These are phyloP conservation scores for Camponotus fellah DNA, from an alignment of 2,888 invertebrate genomes.

Conservation along the genomic window DNA sequence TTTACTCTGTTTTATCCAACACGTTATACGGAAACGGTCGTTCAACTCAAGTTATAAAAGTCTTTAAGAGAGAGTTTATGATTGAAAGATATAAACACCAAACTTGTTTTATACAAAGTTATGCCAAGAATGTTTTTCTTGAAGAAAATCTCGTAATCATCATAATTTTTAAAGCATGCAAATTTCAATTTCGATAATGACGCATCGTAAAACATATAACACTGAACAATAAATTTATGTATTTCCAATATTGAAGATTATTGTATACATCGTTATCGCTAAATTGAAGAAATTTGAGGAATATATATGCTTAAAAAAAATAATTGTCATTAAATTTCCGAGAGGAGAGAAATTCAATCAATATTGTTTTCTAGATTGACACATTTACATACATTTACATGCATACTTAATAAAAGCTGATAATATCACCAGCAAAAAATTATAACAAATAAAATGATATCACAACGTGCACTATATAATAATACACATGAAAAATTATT, in stretches of 20 bases:
- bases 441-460: slow-evolving; percentile 14
- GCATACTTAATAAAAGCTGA: not conserved
- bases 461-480: not conserved
- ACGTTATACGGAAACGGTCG: slow-evolving; percentile 13
- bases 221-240: slow-evolving; percentile 37
- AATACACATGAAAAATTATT: slow-evolving; percentile 4
- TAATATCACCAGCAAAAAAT: not conserved
- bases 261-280: not conserved
- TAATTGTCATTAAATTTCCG: not conserved
- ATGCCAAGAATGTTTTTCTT: slow-evolving; percentile 31
- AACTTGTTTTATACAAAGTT: slow-evolving; percentile 57
- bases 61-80: slow-evolving; percentile 54
- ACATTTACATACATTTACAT: not conserved
- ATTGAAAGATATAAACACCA: slow-evolving; percentile 61
- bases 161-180: not conserved
- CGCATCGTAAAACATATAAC: slow-evolving; percentile 46
- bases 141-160: slow-evolving; percentile 56
- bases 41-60: slow-evolving; percentile 56
- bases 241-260: not conserved
- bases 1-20: slow-evolving; percentile 6
- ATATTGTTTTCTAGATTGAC: not conserved
- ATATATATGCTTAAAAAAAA: not conserved
- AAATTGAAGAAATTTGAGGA: not conserved
- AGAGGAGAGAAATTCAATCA: not conserved
- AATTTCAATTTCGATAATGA: slow-evolving; percentile 47